Conservation (phyloP, 2,888 invertebrate genomes). For the Andrena hattorfiana region DNA sequence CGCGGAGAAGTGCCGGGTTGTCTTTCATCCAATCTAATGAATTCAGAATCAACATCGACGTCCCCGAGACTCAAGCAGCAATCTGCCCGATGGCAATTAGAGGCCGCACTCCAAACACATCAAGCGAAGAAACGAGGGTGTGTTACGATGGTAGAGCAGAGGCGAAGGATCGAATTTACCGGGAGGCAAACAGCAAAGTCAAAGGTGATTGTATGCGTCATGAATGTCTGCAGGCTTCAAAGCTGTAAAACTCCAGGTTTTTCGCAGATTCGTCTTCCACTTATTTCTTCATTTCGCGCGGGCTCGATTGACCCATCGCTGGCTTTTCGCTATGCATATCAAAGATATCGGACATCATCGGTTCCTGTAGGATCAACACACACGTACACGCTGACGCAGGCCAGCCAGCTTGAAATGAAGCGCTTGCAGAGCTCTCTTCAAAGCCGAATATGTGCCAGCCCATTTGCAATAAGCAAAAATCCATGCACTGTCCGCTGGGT, state of each 20-base stretch:
- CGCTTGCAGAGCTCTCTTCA: slow-evolving; percentile 22
- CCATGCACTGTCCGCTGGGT: slow-evolving; percentile 22
- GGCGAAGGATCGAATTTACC: not conserved
- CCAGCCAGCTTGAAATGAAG: slow-evolving; percentile 29
- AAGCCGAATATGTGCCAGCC: slow-evolving; percentile 34
- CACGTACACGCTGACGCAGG: not conserved
- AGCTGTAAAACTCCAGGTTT: slow-evolving; percentile 18
- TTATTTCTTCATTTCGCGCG: slow-evolving; percentile 43
- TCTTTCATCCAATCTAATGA: not conserved
- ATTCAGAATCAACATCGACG: not conserved
- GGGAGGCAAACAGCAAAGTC: not conserved
- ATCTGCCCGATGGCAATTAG: not conserved
- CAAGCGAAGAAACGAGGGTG: not conserved
- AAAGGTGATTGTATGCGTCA: not conserved
- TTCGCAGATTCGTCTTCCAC: slow-evolving; percentile 24
- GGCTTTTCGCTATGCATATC: slow-evolving; percentile 29
- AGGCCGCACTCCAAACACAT: not conserved
- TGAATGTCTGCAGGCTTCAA: slow-evolving; percentile 1
- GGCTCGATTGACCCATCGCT: slow-evolving; percentile 33
- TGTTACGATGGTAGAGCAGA: not conserved
- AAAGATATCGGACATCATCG: slow-evolving; percentile 38
- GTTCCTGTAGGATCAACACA: slow-evolving; percentile 27
- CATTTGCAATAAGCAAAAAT: slow-evolving; percentile 51
- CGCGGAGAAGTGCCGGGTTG: not conserved
- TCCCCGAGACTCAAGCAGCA: not conserved